phyloP scores from a whole-genome alignment of 2,888 invertebrate species.

The Pocota personata region DNA sequence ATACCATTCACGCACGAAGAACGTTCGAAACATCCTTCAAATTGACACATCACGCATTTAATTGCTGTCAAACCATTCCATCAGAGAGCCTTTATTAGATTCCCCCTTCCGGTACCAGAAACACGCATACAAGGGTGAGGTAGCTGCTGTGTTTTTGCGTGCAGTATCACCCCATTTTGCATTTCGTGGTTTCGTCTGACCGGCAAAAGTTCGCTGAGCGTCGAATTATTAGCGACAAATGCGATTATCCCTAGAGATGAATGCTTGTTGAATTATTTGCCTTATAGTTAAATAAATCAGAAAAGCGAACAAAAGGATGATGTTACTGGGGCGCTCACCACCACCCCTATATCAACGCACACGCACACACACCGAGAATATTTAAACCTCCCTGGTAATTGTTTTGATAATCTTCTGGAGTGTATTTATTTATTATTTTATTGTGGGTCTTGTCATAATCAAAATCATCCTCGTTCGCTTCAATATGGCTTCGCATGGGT shows the following conservation, averaged over 20 bases:
- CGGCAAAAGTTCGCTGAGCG: constrained; percentile 7
- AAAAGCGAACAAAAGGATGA: constrained; percentile 20
- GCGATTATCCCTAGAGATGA: constrained; percentile 61
- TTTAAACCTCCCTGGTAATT: constrained; percentile 39
- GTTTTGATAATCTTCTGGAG: constrained; percentile 50
- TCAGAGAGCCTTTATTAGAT: constrained; percentile 47
- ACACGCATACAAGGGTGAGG: neutral
- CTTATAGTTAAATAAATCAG: constrained; percentile 40
- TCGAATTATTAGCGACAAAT: constrained; percentile 62
- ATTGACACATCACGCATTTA: constrained; percentile 72
- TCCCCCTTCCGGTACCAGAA: constrained; percentile 24
- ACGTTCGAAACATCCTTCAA: constrained; percentile 23
- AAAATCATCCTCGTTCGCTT: constrained; percentile 23
- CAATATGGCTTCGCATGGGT: constrained; percentile 24
- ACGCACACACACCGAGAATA: neutral
- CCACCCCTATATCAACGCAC: neutral
- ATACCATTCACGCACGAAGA: constrained; percentile 8
- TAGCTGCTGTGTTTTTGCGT: neutral
- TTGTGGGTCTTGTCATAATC: constrained; percentile 52
- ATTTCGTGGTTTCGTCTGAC: neutral
- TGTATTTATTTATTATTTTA: constrained; percentile 51
- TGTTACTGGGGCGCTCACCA: neutral
- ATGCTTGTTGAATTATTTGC: constrained; percentile 58
- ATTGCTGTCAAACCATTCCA: constrained; percentile 67
- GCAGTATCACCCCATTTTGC: constrained; percentile 5